These are phyloP conservation scores for Streptopelia turtur DNA, from an alignment of 2,797 vertebrate genomes.

Conservation along the genomic window DNA sequence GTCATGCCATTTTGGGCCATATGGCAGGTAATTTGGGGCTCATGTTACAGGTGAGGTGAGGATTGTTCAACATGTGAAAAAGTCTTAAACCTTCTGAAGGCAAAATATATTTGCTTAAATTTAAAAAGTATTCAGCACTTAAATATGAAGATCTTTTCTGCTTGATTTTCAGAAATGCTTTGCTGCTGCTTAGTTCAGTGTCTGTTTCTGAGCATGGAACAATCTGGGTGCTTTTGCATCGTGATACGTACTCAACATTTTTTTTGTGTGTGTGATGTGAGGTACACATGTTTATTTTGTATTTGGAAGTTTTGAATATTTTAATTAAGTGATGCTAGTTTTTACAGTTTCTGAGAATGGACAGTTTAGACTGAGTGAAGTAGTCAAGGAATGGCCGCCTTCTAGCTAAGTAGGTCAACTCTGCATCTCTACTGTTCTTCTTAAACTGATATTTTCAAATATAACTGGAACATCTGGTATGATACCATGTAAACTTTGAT, in stretches of 20 bases:
- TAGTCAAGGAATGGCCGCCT: background rate
- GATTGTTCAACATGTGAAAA: background rate
- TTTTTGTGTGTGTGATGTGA: background rate
- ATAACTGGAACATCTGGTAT: background rate
- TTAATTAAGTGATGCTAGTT: background rate
- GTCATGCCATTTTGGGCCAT: background rate
- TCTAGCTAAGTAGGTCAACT: background rate
- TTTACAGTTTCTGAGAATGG: background rate
- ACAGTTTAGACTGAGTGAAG: background rate
- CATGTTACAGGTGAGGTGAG: background rate
- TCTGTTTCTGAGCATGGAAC: fast-evolving
- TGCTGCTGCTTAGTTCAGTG: background rate
- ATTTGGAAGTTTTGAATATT: background rate
- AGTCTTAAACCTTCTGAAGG: background rate
- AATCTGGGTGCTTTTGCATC: background rate
- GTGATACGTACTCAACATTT: background rate
- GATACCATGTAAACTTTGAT: background rate
- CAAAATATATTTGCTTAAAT: background rate
- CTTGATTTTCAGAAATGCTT: background rate
- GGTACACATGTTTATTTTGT: background rate
- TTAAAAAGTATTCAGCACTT: background rate
- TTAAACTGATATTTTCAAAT: background rate
- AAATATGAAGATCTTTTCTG: background rate
- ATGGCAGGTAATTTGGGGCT: background rate
- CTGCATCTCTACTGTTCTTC: background rate